These are phyloP conservation scores for Campoplex capitator DNA, from an alignment of 2,888 invertebrate species.

Conservation along the genomic window DNA sequence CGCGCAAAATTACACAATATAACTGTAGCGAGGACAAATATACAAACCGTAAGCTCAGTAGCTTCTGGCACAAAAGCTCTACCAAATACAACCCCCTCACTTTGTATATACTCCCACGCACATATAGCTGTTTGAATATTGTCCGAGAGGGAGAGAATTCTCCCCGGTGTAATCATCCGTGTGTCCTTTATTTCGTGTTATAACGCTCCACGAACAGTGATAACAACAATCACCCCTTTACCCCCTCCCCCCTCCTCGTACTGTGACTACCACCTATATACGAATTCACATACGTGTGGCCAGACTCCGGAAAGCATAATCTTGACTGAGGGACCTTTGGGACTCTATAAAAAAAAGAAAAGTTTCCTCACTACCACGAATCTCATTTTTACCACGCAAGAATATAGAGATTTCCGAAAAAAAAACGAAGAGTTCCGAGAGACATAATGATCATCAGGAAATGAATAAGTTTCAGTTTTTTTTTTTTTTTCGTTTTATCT, in stretches of 20 bases:
- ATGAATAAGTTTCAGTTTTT: not conserved
- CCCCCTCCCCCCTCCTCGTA: not conserved
- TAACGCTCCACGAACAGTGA: slow-evolving; percentile 40
- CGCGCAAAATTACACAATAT: slow-evolving; percentile 34
- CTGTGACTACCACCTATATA: slow-evolving; percentile 1
- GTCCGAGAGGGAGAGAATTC: slow-evolving; percentile 36
- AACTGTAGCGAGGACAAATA: slow-evolving; percentile 27
- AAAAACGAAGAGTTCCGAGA: not conserved
- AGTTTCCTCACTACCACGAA: not conserved
- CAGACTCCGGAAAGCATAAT: slow-evolving; percentile 20
- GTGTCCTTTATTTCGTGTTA: slow-evolving; percentile 40
- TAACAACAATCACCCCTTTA: slow-evolving; percentile 37
- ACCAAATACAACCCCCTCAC: not conserved
- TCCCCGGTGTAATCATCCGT: slow-evolving; percentile 56
- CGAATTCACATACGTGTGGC: not conserved
- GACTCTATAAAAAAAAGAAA: slow-evolving; percentile 11
- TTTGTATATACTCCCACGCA: not conserved
- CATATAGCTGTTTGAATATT: slow-evolving; percentile 34
- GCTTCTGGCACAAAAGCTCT: slow-evolving; percentile 48
- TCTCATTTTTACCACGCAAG: not conserved
- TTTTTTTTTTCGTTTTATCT: not conserved
- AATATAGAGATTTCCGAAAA: not conserved
- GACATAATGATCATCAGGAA: not conserved
- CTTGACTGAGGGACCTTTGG: slow-evolving; percentile 30
- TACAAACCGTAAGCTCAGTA: slow-evolving; percentile 47